Percentiles rank a stretch among this genome's conserved stretches.
Evolutionary conservation across 2,113 vertebrate genomes (phyloP).

Genomic region (Phrynosoma platyrhinos): DNA sequence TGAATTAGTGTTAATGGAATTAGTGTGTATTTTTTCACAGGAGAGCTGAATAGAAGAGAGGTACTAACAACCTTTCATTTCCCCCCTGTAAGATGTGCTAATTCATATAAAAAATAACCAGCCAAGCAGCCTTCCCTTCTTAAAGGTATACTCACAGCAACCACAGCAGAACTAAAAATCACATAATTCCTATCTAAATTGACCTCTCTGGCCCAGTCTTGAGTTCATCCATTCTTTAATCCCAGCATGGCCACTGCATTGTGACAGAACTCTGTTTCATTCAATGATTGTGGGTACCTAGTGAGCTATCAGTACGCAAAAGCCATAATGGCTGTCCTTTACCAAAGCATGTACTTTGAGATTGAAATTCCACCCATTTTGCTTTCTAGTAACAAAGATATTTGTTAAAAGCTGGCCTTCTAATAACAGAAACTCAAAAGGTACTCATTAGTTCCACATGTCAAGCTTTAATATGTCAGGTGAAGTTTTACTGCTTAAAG

Average conservation of each 20-base stretch:
- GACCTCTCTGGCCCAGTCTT: not conserved
- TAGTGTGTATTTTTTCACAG: constrained; percentile 30
- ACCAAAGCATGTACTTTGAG: not conserved
- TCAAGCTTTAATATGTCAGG: not conserved
- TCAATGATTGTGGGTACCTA: not conserved
- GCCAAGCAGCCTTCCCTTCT: rapidly evolving
- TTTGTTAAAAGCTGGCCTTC: not conserved
- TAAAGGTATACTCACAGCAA: rapidly evolving
- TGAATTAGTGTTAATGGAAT: constrained; percentile 51
- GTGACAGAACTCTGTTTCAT: not conserved
- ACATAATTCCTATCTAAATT: not conserved
- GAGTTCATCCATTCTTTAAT: not conserved
- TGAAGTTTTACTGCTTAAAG: not conserved
- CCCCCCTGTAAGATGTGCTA: not conserved
- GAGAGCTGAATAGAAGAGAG: not conserved
- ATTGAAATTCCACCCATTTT: not conserved
- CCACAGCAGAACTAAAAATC: not conserved
- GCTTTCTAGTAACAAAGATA: not conserved
- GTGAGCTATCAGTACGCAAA: not conserved
- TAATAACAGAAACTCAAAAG: constrained; percentile 17
- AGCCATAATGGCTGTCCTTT: rapidly evolving
- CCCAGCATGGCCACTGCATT: not conserved
- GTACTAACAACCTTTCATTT: not conserved
- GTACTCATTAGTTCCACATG: not conserved
- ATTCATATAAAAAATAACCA: not conserved